Base-by-base conservation (phyloP, 2,888 invertebrate genomes). In the Oegoconia quadripuncta region DNA sequence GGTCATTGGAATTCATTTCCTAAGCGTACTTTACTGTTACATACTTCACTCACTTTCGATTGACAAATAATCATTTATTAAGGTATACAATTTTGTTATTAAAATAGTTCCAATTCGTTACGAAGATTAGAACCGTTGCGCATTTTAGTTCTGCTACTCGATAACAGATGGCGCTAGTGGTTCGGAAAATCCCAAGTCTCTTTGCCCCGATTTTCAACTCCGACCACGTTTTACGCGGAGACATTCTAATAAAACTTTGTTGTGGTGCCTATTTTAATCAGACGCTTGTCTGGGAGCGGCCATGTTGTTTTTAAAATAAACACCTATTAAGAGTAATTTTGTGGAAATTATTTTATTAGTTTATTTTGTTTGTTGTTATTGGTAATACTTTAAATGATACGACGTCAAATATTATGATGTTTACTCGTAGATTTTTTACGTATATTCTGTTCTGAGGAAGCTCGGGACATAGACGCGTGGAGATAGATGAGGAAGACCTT, bases 1-100 rank as follows among this genome's bases (percentile, higher is more conserved):
- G 84, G 82, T 82, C 84, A 74, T 72, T 70, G 74, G 75, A 75
- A 80, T 79, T 70, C 68, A 75, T 81, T 80, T 76, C 62, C 75
- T 72, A 67, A 54, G 57, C 54, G 3, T 15, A 38, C n/a, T n/a
- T n/a, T n/a, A n/a, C 28, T 28, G 15, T 13, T 32, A 26, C 33
- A n/a, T n/a, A 22, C 20, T 17, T 33, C 8, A 11, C n/a, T 12
- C n/a, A n/a, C 23, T 5, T 11, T 20, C n/a, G 15, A 8, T 22
- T 23, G n/a, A 23, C 27, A 12, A 12, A n/a, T n/a, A n/a, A n/a
- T 27, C 6, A 11, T 2, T 16, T 4, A 30, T 2, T 17, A 16
- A 29, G 1, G 7, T 7, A 30, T 30, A 30, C 30, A 8, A 2
- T 16, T 15, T 33, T 35, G 48, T 40, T 31, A 20, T n/a, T 44